phyloP scores from a whole-genome alignment of 2,888 invertebrate species.

The Acronicta leporina region DNA sequence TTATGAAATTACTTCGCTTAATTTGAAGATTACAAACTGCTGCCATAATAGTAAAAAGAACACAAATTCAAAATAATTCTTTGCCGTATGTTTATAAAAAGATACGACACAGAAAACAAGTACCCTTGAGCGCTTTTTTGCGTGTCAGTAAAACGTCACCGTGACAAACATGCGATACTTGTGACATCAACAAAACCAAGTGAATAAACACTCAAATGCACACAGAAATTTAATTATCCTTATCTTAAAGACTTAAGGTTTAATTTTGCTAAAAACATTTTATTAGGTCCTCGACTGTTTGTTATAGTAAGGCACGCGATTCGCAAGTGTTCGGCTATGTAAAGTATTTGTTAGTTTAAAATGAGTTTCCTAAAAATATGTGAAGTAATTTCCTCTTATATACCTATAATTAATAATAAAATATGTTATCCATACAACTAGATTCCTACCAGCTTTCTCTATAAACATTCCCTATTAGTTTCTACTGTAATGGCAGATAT shows the following conservation, averaged over 20 bases:
- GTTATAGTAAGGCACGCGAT: slow-evolving; percentile 64
- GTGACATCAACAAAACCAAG: slow-evolving; percentile 30
- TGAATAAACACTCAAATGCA: slow-evolving; percentile 34
- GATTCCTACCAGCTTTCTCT: too few species aligned
- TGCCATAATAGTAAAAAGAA: neutral
- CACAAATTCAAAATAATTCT: neutral
- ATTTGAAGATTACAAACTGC: too few species aligned
- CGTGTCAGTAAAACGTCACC: slow-evolving; percentile 30
- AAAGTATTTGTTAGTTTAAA: slow-evolving; percentile 44
- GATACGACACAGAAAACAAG: neutral
- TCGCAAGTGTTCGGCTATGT: slow-evolving; percentile 56
- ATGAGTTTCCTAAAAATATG: slow-evolving; percentile 15
- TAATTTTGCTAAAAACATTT: slow-evolving; percentile 20
- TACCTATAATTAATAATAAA: too few species aligned
- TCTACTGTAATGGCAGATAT: too few species aligned
- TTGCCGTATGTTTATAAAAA: neutral
- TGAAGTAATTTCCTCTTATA: neutral
- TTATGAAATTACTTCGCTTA: too few species aligned
- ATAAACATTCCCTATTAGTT: too few species aligned
- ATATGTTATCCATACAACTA: too few species aligned
- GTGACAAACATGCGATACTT: slow-evolving; percentile 21
- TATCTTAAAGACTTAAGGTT: slow-evolving; percentile 25
- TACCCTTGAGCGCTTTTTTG: slow-evolving; percentile 3
- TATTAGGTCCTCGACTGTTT: slow-evolving; percentile 15
- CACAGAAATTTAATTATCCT: slow-evolving; percentile 35